Evolutionary conservation across 2,113 vertebrate genomes (phyloP).

Genomic region (Ramphastos sulfuratus): DNA sequence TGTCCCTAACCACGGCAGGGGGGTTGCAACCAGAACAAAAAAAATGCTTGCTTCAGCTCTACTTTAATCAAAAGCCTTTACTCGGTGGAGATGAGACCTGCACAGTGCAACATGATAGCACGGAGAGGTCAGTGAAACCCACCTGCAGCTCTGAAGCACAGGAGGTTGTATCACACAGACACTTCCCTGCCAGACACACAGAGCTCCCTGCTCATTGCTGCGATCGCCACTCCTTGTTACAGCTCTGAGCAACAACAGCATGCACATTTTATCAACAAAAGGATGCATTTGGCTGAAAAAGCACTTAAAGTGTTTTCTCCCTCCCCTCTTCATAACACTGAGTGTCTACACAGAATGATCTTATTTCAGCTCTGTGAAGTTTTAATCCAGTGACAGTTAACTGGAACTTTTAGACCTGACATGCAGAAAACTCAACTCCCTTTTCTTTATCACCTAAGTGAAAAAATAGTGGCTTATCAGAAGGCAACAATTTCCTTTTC

Average conservation of each 20-base stretch:
- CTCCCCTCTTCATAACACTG: rapidly evolving
- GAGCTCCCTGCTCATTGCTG: neutral
- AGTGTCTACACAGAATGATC: neutral
- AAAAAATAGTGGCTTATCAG: neutral
- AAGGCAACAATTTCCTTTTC: neutral
- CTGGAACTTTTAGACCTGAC: neutral
- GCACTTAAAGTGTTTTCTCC: neutral
- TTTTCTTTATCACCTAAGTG: neutral
- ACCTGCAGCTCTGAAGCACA: neutral
- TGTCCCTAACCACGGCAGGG: neutral
- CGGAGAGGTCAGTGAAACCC: neutral
- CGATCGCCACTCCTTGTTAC: neutral
- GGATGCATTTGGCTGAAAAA: neutral
- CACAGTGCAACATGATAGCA: neutral
- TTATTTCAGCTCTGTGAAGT: neutral
- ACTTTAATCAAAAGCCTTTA: neutral
- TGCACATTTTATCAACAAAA: neutral
- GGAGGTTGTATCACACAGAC: neutral
- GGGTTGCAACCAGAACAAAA: neutral
- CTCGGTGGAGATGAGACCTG: neutral
- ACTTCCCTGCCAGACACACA: neutral
- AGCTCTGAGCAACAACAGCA: neutral
- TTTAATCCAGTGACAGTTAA: neutral
- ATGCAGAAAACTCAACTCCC: neutral
- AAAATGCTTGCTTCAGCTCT: neutral